phyloP scores from a whole-genome alignment of 2,888 invertebrate species.

The Hesperia comma region DNA sequence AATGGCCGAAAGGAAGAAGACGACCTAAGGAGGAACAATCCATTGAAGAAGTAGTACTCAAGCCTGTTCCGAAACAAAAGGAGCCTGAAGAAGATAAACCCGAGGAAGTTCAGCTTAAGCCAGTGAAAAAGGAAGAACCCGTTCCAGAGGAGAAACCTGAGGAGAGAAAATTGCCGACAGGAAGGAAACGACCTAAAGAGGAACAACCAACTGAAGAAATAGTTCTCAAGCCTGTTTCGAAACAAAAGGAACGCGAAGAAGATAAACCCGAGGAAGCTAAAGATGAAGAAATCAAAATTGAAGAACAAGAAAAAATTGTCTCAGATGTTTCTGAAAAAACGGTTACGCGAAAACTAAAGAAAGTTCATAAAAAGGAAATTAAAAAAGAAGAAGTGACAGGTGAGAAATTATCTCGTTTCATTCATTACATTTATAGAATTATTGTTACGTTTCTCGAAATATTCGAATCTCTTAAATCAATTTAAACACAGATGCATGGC shows the following conservation, averaged over 20 bases:
- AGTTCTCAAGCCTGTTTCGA: conserved; percentile 62
- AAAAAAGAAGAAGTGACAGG: conserved; percentile 45
- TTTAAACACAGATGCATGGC: conserved; percentile 73
- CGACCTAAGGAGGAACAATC: conserved; percentile 61
- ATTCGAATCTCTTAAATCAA: not conserved
- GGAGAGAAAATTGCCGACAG: conserved; percentile 55
- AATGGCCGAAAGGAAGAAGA: not conserved
- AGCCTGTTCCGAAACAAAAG: conserved; percentile 60
- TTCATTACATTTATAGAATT: not conserved
- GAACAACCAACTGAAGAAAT: conserved; percentile 64
- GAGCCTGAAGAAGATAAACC: conserved; percentile 50
- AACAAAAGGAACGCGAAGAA: conserved; percentile 52
- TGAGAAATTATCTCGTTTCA: conserved; percentile 30
- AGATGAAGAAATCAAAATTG: conserved; percentile 1
- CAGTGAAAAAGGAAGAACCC: conserved; percentile 43
- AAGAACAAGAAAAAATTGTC: conserved; percentile 42
- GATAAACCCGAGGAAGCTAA: conserved; percentile 65
- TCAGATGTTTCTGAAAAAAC: conserved; percentile 58
- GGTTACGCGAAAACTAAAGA: conserved; percentile 46
- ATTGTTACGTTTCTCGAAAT: conserved; percentile 14
- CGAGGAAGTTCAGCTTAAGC: conserved; percentile 55
- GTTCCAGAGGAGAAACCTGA: conserved; percentile 61
- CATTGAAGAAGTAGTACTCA: conserved; percentile 74
- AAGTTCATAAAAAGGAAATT: conserved; percentile 54
- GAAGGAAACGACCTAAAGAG: conserved; percentile 55